A percentile compares a stretch with the other conserved stretches of the same genome.
phyloP scores from a whole-genome alignment of 2,888 invertebrate genomes.

The Brassicogethes aeneus region DNA sequence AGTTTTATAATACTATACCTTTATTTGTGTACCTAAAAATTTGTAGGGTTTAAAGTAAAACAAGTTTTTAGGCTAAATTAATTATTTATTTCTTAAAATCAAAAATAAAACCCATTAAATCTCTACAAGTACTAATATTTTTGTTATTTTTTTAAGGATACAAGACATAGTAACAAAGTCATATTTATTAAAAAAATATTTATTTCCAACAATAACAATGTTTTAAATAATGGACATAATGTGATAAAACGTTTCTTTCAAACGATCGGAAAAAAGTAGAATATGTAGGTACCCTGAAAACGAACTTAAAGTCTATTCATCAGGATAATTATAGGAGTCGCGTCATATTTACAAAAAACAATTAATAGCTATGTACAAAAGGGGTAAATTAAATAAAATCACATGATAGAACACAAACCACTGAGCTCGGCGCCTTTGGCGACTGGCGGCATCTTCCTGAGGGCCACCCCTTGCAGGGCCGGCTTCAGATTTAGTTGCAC shows the following conservation, averaged over 20 bases:
- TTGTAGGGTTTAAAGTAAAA: not conserved
- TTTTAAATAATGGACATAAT: not conserved
- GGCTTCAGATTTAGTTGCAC: constrained; percentile 55
- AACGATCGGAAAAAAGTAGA: not conserved
- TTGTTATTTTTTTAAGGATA: not conserved
- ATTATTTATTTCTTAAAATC: not conserved
- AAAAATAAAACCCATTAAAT: not conserved
- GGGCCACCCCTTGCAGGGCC: constrained; percentile 51
- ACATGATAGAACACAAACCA: constrained; percentile 82
- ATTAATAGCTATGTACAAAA: not conserved
- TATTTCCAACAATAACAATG: constrained; percentile 25
- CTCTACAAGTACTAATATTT: not conserved
- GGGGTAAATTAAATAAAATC: constrained; percentile 26
- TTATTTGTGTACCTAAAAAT: no score
- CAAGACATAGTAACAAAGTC: constrained; percentile 2
- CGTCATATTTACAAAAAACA: not conserved
- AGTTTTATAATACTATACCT: no score
- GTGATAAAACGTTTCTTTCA: not conserved
- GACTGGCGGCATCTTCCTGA: constrained; percentile 64
- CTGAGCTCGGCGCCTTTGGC: constrained; percentile 72
- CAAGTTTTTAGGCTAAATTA: not conserved
- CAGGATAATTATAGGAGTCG: no score
- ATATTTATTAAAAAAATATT: constrained; percentile 22
- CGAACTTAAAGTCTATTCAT: not conserved
- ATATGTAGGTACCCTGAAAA: not conserved